phyloP scores from a whole-genome alignment of 2,888 invertebrate species.

The Rhagonycha lutea region DNA sequence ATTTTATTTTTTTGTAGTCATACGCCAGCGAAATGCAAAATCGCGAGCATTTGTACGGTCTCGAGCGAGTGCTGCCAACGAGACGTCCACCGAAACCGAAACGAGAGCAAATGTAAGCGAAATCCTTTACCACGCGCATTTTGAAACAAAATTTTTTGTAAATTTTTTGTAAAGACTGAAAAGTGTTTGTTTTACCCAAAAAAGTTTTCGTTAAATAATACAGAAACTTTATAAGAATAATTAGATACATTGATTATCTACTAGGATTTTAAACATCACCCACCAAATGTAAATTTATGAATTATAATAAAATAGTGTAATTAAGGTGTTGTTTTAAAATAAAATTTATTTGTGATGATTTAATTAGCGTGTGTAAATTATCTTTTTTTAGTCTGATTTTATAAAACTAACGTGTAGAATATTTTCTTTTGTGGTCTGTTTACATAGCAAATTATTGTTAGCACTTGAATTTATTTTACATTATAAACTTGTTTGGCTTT shows the following conservation, averaged over 20 bases:
- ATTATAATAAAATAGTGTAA: not conserved
- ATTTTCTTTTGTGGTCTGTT: not conserved
- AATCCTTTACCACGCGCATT: not conserved
- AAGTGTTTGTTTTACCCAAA: not conserved
- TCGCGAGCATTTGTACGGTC: conserved; percentile 57
- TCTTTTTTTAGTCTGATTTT: not conserved
- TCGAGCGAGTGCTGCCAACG: conserved; percentile 48
- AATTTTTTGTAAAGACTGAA: not conserved
- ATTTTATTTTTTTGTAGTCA: conserved; percentile 52
- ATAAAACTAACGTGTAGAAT: not conserved
- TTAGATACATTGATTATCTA: not conserved
- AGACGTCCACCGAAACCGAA: conserved; percentile 43
- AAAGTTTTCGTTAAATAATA: not conserved
- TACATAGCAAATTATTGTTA: not conserved
- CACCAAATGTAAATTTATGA: not conserved
- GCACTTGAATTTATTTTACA: not conserved
- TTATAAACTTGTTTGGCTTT: not conserved
- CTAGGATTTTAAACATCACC: not conserved
- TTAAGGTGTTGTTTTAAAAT: not conserved
- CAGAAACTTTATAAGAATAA: not conserved
- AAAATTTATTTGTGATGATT: not conserved
- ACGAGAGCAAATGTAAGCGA: not conserved
- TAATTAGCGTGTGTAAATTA: not conserved
- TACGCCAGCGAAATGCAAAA: conserved; percentile 59
- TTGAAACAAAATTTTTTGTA: not conserved